Percentiles rank a stretch among this genome's conserved stretches.
phyloP scores from a whole-genome alignment of 2,113 vertebrate species.

The Eubucco bourcierii region DNA sequence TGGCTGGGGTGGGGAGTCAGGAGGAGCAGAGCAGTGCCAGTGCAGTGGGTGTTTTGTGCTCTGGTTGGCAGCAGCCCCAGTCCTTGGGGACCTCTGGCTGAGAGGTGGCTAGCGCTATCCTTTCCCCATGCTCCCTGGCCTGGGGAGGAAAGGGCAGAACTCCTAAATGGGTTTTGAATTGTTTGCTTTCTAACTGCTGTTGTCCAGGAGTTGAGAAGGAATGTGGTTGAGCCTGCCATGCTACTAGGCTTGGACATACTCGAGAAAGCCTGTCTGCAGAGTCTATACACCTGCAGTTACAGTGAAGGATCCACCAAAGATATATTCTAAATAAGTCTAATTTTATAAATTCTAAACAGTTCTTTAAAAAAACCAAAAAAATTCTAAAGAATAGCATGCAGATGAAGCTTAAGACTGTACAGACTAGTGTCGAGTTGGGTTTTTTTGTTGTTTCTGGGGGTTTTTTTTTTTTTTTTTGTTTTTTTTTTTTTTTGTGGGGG shows the following conservation, averaged over 20 bases:
- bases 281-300: constrained; percentile 10
- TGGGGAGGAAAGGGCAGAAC: background rate
- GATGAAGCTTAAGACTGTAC: background rate
- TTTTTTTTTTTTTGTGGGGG: background rate
- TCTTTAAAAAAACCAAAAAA: too few relatives aligned
- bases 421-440: background rate
- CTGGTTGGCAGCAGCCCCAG: background rate
- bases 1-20: background rate
- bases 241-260: background rate
- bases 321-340: background rate
- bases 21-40: background rate
- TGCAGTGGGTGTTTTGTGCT: rapidly evolving
- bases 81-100: background rate
- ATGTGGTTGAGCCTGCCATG: background rate
- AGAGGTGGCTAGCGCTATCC: background rate
- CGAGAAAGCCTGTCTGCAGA: background rate
- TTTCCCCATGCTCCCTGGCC: background rate
- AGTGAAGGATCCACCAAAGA: background rate
- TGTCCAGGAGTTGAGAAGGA: background rate
- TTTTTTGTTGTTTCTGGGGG: too few relatives aligned
- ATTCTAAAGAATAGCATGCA: background rate
- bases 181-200: background rate
- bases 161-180: background rate
- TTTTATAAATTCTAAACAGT: too few relatives aligned
- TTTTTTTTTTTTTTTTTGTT: too few relatives aligned